phyloP scores from a whole-genome alignment of 2,113 vertebrate species.

The Poecilia latipinna region DNA sequence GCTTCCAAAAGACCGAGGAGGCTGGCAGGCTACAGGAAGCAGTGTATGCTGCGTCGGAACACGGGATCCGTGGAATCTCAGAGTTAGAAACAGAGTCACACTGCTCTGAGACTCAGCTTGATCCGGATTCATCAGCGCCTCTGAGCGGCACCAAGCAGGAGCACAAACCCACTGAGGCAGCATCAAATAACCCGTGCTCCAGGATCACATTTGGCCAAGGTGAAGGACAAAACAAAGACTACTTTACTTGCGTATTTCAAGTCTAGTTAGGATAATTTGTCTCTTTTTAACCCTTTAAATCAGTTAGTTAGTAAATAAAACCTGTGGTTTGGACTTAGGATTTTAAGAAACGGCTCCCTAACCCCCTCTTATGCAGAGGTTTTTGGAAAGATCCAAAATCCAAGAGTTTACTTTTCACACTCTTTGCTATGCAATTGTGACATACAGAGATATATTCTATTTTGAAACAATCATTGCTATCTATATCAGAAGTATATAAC shows the following conservation, averaged over 20 bases:
- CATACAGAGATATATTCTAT: no score
- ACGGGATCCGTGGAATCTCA: constrained; percentile 79
- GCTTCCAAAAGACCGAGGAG: constrained; percentile 83
- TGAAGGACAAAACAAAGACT: constrained; percentile 64
- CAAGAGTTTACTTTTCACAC: not conserved
- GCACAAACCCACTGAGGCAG: constrained; percentile 83
- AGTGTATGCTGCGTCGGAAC: constrained; percentile 76
- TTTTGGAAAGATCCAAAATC: not conserved
- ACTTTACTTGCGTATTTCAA: not conserved
- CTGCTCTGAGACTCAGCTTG: constrained; percentile 78
- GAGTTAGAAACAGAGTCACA: constrained; percentile 81
- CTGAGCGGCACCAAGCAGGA: constrained; percentile 84
- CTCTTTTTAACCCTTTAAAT: not conserved
- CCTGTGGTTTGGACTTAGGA: not conserved
- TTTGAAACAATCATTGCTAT: no score
- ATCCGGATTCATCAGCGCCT: constrained; percentile 78
- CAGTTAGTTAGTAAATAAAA: not conserved
- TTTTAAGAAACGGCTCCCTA: not conserved
- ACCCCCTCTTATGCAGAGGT: not conserved
- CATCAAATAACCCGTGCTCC: constrained; percentile 84
- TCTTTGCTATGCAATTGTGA: no score
- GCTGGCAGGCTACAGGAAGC: constrained; percentile 76
- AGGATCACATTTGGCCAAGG: constrained; percentile 88
- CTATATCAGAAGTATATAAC: not conserved
- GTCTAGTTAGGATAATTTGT: not conserved